These are phyloP conservation scores for Euclidia mi DNA, from an alignment of 2,888 invertebrate genomes.

Conservation along the genomic window DNA sequence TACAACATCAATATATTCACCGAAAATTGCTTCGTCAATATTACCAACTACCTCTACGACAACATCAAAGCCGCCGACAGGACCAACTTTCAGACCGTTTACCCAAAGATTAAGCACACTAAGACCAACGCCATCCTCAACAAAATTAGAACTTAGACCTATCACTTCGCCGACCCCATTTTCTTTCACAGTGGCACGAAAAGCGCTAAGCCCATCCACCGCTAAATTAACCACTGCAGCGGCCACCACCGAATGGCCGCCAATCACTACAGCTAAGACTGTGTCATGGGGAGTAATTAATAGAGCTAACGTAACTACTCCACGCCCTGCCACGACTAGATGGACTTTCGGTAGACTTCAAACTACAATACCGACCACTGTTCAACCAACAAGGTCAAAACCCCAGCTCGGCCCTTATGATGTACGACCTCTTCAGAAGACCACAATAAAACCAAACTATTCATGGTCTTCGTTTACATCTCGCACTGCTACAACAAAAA, in stretches of 20 bases:
- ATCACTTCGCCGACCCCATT: constrained; percentile 10
- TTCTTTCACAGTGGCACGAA: constrained; percentile 1
- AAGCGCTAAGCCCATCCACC: neutral
- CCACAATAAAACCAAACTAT: constrained; percentile 23
- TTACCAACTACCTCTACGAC: constrained; percentile 6
- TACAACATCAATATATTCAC: neutral
- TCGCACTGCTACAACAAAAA: constrained; percentile 16
- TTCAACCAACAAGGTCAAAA: neutral
- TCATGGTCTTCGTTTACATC: constrained; percentile 42
- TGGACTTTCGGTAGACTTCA: neutral
- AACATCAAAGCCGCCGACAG: constrained; percentile 22
- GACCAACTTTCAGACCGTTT: neutral
- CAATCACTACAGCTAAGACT: neutral
- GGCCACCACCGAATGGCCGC: neutral
- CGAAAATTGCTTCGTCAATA: constrained; percentile 18
- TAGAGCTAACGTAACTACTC: neutral
- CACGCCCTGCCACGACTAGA: neutral
- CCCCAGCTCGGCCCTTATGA: constrained; percentile 3
- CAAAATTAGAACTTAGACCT: constrained; percentile 1
- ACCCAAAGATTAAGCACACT: constrained; percentile 27
- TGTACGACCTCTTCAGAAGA: neutral
- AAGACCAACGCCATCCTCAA: constrained; percentile 19
- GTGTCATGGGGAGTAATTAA: neutral
- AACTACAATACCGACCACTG: constrained; percentile 3
- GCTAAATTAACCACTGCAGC: neutral